phyloP scores from a whole-genome alignment of 2,888 invertebrate species.

The Eupithecia inturbata region DNA sequence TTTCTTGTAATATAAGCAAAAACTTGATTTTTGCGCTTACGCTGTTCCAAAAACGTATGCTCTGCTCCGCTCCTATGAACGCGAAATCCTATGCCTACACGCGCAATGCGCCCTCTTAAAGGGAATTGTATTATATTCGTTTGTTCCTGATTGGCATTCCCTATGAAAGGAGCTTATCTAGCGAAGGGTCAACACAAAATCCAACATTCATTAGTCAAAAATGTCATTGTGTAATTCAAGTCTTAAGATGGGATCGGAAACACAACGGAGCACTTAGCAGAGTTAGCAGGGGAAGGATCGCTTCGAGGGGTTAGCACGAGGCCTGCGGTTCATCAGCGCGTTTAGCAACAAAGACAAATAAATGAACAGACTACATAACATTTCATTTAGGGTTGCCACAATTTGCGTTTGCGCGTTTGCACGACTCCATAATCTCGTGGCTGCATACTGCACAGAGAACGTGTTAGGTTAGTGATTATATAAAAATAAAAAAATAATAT shows the following conservation, averaged over 20 bases:
- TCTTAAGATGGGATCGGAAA: background rate
- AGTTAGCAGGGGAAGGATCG: background rate
- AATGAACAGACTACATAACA: background rate
- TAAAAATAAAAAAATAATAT: no score
- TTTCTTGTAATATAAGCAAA: no score
- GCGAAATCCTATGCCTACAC: no score
- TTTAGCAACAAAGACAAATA: background rate
- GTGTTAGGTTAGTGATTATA: no score
- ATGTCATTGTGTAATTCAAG: background rate
- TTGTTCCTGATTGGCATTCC: background rate
- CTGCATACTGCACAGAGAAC: no score
- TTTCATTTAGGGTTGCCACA: background rate
- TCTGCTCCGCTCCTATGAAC: no score
- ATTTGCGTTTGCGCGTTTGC: no score
- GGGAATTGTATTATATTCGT: background rate
- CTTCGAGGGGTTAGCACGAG: background rate
- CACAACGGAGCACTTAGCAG: background rate
- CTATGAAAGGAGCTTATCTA: background rate
- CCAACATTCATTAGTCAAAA: background rate
- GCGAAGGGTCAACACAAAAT: background rate
- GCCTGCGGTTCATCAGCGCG: background rate
- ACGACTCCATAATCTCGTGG: no score
- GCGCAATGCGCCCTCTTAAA: no score
- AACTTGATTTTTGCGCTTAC: no score
- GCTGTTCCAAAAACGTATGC: no score